Evolutionary conservation across 2,888 invertebrate species (phyloP).

Genomic region (Amorpha juglandis): DNA sequence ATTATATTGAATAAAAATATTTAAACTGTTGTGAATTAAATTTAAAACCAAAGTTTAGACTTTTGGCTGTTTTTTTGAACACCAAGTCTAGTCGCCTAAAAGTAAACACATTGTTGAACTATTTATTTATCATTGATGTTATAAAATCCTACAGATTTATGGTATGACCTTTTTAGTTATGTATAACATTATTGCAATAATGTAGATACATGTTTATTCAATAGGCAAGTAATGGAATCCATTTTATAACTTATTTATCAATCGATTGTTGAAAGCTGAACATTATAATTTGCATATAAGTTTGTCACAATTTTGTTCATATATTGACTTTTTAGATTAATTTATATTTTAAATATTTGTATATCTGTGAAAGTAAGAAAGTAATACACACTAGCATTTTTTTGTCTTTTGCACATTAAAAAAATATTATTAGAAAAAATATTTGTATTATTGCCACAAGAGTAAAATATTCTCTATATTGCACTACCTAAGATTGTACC

Average conservation of each 20-base stretch:
- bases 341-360: constrained; percentile 2
- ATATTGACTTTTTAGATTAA: constrained; percentile 4
- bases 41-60: constrained; percentile 75
- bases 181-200: constrained; percentile 7
- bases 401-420: constrained; percentile 42
- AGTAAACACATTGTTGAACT: constrained; percentile 59
- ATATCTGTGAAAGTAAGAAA: constrained; percentile 7
- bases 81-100: constrained; percentile 72
- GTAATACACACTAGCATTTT: constrained; percentile 24
- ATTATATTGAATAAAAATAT: constrained; percentile 48
- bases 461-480: no score
- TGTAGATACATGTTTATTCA: constrained; percentile 15
- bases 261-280: neutral
- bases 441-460: neutral
- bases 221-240: neutral
- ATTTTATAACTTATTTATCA: neutral
- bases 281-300: constrained; percentile 1
- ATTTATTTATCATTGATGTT: constrained; percentile 67
- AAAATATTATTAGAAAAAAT: constrained; percentile 16
- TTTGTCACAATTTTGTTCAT: constrained; percentile 15
- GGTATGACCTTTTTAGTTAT: constrained; percentile 12
- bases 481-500: no score
- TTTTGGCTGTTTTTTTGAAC: constrained; percentile 68
- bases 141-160: constrained; percentile 43
- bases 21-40: constrained; percentile 60